Base-by-base conservation (phyloP, 2,888 invertebrate genomes). In the Melieria crassipennis region DNA sequence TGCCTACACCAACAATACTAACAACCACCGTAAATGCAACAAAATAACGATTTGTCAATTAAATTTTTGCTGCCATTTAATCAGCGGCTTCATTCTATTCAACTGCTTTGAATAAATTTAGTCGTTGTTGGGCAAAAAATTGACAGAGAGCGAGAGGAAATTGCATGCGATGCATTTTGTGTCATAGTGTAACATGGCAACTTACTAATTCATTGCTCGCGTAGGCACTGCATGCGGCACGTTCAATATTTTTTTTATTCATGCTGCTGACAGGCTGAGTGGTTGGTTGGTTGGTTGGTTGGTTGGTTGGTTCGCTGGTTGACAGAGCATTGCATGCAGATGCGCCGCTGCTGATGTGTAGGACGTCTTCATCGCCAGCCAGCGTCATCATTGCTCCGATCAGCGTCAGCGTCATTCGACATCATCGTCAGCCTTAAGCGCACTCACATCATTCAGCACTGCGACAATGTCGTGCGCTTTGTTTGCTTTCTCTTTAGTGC, bases 31-130 rank as follows among this genome's bases (percentile, higher is more conserved):
- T 10, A 55, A 45, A 5, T 11, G 6, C 58, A 16, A 9, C 66
- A 58, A 58, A 62, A 47, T 63, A 47, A 57, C 69, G 69, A 69
- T 69, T 69, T 69, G 69, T 69, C 69, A 69, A 69, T 63, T 57
- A 69, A 63, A 63, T 69, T 69, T 62, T 67, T 65, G 56, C 43
- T 43, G 7, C 69, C 56, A 69, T 69, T 63, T 63, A 69, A 69
- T 63, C 69, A 62, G 56, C 50, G 52, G 50, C 13, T 57, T 50
- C 10, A 42, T 60, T 60, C 30, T 30, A 30, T 30, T 30, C 30
- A 30, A 30, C 30, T 30, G 30, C 30, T 30, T 30, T 30, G 30
- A 30, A 30, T 30, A 30, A 30, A 58, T 7, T 58, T 58, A 43
- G 42, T 5, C 30, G 58, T 58, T 10, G 58, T 16, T 58, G 43